These are phyloP conservation scores for Athalia rosae DNA, from an alignment of 2,888 invertebrate genomes.

Conservation along the genomic window DNA sequence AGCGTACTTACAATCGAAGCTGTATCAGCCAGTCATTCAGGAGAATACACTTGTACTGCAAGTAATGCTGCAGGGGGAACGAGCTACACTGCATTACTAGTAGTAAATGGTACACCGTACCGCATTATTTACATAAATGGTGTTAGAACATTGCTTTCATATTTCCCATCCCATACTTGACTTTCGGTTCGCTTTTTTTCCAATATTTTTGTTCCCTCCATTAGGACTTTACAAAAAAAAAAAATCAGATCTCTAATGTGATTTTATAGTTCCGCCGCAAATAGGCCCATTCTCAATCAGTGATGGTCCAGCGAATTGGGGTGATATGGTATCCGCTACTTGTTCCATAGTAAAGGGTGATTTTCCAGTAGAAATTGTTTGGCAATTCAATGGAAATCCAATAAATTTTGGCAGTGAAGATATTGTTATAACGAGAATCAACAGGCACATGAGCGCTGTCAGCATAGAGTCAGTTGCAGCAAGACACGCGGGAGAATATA, in stretches of 20 bases:
- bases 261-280: slow-evolving; percentile 73
- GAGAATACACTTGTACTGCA: slow-evolving; percentile 81
- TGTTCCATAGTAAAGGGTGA: slow-evolving; percentile 89
- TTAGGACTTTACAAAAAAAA: background rate
- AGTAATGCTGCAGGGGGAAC: slow-evolving; percentile 80
- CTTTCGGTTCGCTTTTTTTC: slow-evolving; percentile 3
- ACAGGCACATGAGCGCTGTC: slow-evolving; percentile 78
- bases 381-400: slow-evolving; percentile 80
- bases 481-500: slow-evolving; percentile 82
- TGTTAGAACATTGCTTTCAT: background rate
- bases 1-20: slow-evolving; percentile 81
- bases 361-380: slow-evolving; percentile 84
- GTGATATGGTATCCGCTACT: slow-evolving; percentile 74
- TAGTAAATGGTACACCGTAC: slow-evolving; percentile 78
- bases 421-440: slow-evolving; percentile 74
- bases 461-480: slow-evolving; percentile 83
- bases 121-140: slow-evolving; percentile 12
- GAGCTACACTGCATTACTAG: slow-evolving; percentile 78
- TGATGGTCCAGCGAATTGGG: slow-evolving; percentile 72
- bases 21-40: slow-evolving; percentile 80
- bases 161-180: slow-evolving; percentile 18
- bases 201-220: background rate
- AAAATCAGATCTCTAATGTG: slow-evolving; percentile 44
- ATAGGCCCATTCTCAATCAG: slow-evolving; percentile 73
- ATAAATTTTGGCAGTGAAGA: slow-evolving; percentile 65